phyloP scores from a whole-genome alignment of 2,797 vertebrate genomes.

The Rhadinocentrus ornatus region DNA sequence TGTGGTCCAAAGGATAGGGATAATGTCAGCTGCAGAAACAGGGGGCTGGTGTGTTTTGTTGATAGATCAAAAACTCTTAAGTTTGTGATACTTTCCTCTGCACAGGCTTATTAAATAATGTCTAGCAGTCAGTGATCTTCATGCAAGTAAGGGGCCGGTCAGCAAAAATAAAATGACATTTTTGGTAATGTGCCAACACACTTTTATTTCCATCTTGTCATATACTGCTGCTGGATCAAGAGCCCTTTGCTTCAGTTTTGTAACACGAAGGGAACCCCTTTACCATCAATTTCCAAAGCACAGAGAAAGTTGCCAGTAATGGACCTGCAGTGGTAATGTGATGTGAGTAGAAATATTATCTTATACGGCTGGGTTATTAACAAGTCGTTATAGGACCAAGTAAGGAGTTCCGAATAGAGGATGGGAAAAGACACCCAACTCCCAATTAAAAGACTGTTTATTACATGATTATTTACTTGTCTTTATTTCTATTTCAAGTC shows the following conservation, averaged over 20 bases:
- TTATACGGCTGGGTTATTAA: not conserved
- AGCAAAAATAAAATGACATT: conserved; percentile 11
- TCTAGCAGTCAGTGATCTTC: conserved; percentile 1
- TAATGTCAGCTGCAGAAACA: conserved; percentile 13
- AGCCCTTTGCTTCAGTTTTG: not conserved
- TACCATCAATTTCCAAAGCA: not conserved
- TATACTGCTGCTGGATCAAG: not conserved
- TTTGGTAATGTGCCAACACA: conserved; percentile 10
- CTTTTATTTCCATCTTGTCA: not conserved
- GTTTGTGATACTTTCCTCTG: not conserved
- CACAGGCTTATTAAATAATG: conserved; percentile 14
- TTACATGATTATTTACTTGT: no score
- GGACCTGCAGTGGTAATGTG: not conserved
- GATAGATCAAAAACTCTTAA: conserved; percentile 2
- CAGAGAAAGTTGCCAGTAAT: not conserved
- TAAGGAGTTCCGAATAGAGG: no score
- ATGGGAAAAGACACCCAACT: no score
- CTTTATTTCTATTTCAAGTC: no score
- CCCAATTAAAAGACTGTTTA: no score
- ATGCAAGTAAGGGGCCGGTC: conserved; percentile 19
- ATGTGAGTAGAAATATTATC: not conserved
- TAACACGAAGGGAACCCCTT: not conserved
- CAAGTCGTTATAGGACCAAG: not conserved
- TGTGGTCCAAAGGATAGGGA: not conserved
- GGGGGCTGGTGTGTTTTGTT: not conserved